Conservation (phyloP, 2,888 invertebrate genomes). For the Eretmocerus hayati region DNA sequence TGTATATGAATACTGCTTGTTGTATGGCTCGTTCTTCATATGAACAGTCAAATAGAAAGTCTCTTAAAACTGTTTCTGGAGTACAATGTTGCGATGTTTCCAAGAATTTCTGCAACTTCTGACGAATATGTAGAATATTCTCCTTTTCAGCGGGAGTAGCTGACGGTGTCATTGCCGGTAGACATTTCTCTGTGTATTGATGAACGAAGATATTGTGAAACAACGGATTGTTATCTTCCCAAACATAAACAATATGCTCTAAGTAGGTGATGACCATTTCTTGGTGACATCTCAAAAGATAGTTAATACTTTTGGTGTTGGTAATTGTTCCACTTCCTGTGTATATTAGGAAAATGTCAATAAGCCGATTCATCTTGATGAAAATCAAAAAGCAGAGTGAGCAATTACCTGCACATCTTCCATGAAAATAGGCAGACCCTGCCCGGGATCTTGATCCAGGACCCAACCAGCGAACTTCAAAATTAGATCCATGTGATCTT, state of each 20-base stretch:
- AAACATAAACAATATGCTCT: constrained; percentile 85
- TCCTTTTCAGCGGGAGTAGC: constrained; percentile 45
- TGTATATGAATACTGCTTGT: constrained; percentile 86
- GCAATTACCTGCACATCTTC: constrained; percentile 38
- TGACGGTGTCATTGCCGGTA: constrained; percentile 34
- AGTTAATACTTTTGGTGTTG: constrained; percentile 84
- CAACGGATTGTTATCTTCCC: constrained; percentile 76
- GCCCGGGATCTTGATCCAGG: constrained; percentile 73
- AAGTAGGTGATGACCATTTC: constrained; percentile 84
- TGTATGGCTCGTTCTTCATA: constrained; percentile 94
- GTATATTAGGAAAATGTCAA: constrained; percentile 4
- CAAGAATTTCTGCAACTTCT: constrained; percentile 69
- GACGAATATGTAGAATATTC: constrained; percentile 51
- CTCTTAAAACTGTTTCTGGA: constrained; percentile 76
- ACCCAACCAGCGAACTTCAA: constrained; percentile 94
- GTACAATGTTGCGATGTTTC: constrained; percentile 73
- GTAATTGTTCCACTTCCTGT: constrained; percentile 80
- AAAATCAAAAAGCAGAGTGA: neutral
- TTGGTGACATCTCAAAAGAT: constrained; percentile 74
- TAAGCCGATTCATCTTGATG: neutral
- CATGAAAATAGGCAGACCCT: constrained; percentile 68
- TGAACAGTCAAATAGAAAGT: constrained; percentile 77
- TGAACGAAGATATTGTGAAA: constrained; percentile 88
- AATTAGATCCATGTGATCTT: constrained; percentile 70
- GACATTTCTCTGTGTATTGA: constrained; percentile 71